phyloP scores from a whole-genome alignment of 2,113 vertebrate species.

The Python bivittatus region DNA sequence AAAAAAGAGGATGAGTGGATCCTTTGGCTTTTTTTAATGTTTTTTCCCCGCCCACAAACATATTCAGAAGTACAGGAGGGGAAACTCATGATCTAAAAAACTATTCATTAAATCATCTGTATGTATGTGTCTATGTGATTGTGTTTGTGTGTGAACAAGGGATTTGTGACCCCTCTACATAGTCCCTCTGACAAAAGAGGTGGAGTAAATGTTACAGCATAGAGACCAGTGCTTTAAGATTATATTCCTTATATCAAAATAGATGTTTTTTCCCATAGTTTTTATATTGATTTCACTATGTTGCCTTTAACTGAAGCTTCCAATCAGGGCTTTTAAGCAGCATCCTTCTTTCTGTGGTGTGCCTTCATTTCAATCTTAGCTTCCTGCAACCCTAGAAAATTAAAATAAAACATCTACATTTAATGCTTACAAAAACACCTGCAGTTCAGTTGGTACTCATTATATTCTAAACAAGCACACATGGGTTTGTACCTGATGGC shows the following conservation, averaged over 20 bases:
- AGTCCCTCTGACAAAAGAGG: background rate
- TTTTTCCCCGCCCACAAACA: background rate
- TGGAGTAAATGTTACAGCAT: background rate
- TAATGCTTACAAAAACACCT: constrained; percentile 22
- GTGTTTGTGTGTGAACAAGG: background rate
- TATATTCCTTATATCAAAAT: background rate
- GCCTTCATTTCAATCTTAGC: constrained; percentile 6
- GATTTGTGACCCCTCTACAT: background rate
- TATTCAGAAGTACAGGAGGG: background rate
- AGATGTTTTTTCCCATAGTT: background rate
- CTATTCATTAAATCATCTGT: background rate
- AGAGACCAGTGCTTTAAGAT: background rate
- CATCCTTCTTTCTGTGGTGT: background rate
- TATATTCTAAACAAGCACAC: background rate
- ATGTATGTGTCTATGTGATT: background rate
- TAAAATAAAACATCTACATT: background rate
- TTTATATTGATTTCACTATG: background rate
- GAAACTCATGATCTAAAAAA: background rate
- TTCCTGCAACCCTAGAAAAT: background rate
- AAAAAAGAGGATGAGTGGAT: background rate
- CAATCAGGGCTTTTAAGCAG: background rate
- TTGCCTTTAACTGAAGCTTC: background rate
- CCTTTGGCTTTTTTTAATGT: background rate
- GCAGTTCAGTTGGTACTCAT: background rate
- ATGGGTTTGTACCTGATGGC: background rate